phyloP scores from a whole-genome alignment of 2,113 vertebrate genomes.

The Nicator chloris region DNA sequence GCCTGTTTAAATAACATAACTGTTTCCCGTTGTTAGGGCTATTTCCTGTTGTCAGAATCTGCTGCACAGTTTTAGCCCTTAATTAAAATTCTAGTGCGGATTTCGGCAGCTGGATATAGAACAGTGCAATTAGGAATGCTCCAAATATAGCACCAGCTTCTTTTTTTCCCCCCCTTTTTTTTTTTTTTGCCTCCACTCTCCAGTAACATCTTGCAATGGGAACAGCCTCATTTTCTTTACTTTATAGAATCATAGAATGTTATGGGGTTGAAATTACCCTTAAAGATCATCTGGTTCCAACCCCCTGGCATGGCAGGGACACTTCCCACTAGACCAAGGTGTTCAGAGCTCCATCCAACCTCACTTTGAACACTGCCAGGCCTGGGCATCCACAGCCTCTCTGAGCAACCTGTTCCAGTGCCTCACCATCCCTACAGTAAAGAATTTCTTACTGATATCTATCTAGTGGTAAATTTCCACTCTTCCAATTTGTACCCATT shows the following conservation, averaged over 20 bases:
- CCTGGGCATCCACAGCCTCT: background rate
- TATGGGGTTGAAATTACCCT: background rate
- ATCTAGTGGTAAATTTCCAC: background rate
- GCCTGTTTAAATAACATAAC: constrained; percentile 30
- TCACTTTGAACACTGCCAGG: no score
- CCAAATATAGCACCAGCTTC: constrained; percentile 43
- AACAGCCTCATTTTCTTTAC: background rate
- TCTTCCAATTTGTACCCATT: background rate
- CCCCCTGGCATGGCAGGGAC: background rate
- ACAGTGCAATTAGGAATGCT: constrained; percentile 49
- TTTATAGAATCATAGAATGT: background rate
- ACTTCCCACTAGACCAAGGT: rapidly evolving
- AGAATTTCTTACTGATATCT: background rate
- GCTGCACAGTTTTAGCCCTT: constrained; percentile 39
- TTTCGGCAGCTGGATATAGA: constrained; percentile 62
- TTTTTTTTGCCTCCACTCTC: rapidly evolving
- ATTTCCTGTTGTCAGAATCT: constrained; percentile 38
- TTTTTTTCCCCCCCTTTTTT: background rate
- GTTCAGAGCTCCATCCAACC: background rate
- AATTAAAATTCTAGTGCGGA: constrained; percentile 56
- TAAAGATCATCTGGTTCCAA: rapidly evolving
- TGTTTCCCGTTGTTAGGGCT: constrained; percentile 28
- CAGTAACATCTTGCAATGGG: background rate
- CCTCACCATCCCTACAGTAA: background rate
- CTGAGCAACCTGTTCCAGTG: background rate